A percentile compares a stretch with the other conserved stretches of the same genome.
phyloP scores from a whole-genome alignment of 2,888 invertebrate species.

The Monoplex corrugatus region DNA sequence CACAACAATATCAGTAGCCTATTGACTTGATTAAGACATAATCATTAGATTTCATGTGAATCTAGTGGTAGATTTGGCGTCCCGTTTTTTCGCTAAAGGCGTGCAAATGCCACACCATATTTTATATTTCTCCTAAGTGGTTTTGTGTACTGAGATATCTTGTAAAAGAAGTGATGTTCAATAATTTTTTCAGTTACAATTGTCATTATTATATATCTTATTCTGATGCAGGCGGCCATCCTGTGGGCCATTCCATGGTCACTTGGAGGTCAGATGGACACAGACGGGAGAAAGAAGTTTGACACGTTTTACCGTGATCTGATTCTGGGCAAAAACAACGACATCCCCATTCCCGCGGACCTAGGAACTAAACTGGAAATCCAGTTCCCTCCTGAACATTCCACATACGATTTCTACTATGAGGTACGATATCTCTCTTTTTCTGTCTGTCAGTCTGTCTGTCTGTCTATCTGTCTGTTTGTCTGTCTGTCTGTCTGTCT shows the following conservation, averaged over 20 bases:
- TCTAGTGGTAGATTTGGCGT: too few relatives aligned
- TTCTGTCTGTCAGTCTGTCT: not conserved
- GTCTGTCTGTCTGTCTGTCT: not conserved
- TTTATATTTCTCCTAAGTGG: too few relatives aligned
- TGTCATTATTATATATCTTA: not conserved
- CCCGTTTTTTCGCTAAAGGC: too few relatives aligned
- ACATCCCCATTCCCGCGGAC: slow-evolving; percentile 67
- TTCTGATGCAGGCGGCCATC: not conserved
- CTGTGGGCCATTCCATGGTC: slow-evolving; percentile 92
- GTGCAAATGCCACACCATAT: too few relatives aligned
- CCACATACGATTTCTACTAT: slow-evolving; percentile 91
- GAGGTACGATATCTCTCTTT: too few relatives aligned
- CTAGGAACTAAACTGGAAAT: slow-evolving; percentile 80
- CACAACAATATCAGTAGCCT: too few relatives aligned
- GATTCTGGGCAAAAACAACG: slow-evolving; percentile 79
- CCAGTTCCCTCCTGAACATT: slow-evolving; percentile 83
- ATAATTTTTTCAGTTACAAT: too few relatives aligned
- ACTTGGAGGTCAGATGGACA: slow-evolving; percentile 90
- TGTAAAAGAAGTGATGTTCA: too few relatives aligned
- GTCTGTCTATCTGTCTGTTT: not conserved
- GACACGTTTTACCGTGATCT: slow-evolving; percentile 88
- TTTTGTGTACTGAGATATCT: too few relatives aligned
- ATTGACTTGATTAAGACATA: too few relatives aligned
- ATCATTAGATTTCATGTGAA: too few relatives aligned
- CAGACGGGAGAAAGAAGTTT: slow-evolving; percentile 88